A percentile compares a stretch with the other conserved stretches of the same genome.
These are phyloP conservation scores for Zoanthus gigantus DNA, from an alignment of 92 coral and sea anemone species.

Conservation along the genomic window DNA sequence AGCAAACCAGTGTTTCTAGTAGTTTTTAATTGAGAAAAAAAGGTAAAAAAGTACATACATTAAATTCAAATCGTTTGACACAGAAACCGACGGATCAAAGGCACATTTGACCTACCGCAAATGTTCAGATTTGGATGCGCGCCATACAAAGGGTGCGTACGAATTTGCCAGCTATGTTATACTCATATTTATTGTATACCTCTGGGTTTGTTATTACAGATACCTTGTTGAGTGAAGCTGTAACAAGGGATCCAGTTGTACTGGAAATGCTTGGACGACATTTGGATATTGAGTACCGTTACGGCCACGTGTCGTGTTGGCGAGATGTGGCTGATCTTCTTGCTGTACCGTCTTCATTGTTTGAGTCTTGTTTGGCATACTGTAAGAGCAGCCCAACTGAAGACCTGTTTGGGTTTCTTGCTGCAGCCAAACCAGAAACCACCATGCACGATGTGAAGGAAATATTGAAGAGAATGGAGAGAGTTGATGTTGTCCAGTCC, in stretches of 20 bases:
- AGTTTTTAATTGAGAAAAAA: no score
- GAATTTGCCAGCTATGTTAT: no score
- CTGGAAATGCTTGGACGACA: constrained; percentile 70
- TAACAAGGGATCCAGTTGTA: constrained; percentile 74
- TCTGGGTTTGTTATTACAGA: constrained; percentile 48
- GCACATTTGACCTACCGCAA: no score
- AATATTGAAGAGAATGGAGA: constrained; percentile 66
- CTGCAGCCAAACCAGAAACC: constrained; percentile 86
- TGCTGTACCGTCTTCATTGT: constrained; percentile 75
- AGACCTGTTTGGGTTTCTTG: constrained; percentile 74
- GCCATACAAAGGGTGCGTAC: no score
- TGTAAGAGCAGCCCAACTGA: constrained; percentile 86
- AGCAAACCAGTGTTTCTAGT: no score
- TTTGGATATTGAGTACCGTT: constrained; percentile 85
- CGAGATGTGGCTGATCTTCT: constrained; percentile 83
- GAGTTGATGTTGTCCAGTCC: constrained; percentile 72
- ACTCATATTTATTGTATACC: no score
- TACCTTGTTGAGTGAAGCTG: constrained; percentile 71
- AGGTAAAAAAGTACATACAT: no score
- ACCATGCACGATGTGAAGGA: constrained; percentile 82
- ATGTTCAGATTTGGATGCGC: no score
- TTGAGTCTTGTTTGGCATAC: constrained; percentile 69
- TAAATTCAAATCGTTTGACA: no score
- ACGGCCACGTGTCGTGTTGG: constrained; percentile 86
- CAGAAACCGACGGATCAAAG: no score